phyloP scores from a whole-genome alignment of 2,888 invertebrate species.

The Hydroisotoma schaefferi region DNA sequence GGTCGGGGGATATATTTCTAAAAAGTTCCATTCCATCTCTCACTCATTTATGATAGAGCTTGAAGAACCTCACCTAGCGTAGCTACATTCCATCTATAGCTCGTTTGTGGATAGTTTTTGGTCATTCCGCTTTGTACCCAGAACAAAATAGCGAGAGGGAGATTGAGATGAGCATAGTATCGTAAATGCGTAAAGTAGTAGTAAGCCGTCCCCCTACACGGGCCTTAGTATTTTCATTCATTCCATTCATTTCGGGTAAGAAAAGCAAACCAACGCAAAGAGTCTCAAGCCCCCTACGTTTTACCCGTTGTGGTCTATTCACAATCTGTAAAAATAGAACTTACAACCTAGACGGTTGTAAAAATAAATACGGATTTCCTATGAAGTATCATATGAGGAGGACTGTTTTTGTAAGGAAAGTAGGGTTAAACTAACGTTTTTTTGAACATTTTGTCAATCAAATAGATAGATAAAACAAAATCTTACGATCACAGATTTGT shows the following conservation, averaged over 20 bases:
- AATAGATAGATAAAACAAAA: too few relatives aligned
- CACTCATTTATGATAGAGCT: not conserved
- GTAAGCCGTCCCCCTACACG: slow-evolving; percentile 28
- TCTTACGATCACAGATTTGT: too few relatives aligned
- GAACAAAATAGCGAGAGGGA: not conserved
- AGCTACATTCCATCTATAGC: not conserved
- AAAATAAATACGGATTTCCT: too few relatives aligned
- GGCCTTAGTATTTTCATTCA: slow-evolving; percentile 38
- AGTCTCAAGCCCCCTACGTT: not conserved
- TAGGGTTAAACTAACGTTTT: too few relatives aligned
- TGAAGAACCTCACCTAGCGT: too few relatives aligned
- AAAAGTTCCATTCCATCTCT: not conserved
- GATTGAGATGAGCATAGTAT: slow-evolving; percentile 1
- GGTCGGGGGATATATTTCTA: not conserved
- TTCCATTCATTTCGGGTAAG: slow-evolving; percentile 36
- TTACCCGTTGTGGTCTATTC: not conserved
- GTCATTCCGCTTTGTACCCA: not conserved
- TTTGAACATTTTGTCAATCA: too few relatives aligned
- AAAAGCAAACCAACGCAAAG: not conserved
- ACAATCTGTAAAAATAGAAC: not conserved
- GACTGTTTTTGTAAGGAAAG: too few relatives aligned
- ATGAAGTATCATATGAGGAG: too few relatives aligned
- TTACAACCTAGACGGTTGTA: not conserved
- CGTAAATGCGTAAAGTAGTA: slow-evolving; percentile 17
- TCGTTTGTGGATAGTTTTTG: not conserved